Evolutionary conservation across 2,113 vertebrate species (phyloP).

Genomic region (Centrocercus urophasianus): DNA sequence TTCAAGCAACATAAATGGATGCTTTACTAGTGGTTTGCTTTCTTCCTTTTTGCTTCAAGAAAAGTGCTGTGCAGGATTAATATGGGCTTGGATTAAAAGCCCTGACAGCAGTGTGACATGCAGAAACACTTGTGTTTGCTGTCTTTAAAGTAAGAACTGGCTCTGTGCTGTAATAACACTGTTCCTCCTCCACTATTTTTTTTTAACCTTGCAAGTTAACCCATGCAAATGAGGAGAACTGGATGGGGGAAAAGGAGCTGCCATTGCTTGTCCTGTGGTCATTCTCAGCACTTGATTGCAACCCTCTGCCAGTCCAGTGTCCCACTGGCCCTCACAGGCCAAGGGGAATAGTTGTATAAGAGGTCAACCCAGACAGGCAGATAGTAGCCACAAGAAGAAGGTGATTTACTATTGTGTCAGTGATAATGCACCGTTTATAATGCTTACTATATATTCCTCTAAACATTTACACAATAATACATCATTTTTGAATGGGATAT

Average conservation of each 20-base stretch:
- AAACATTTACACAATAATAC: conserved; percentile 52
- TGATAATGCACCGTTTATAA: conserved; percentile 48
- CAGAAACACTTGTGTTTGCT: background rate
- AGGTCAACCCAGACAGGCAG: conserved; percentile 5
- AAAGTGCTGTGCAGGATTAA: background rate
- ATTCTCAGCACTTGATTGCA: background rate
- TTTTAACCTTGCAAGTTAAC: background rate
- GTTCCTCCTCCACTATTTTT: background rate
- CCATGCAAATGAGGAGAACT: background rate
- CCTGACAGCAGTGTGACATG: fast-evolving
- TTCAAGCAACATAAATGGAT: background rate
- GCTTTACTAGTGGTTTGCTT: background rate
- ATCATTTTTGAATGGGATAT: conserved; percentile 43
- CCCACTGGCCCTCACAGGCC: background rate
- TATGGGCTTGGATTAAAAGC: background rate
- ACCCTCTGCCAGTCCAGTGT: conserved; percentile 1
- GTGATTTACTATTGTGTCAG: conserved; percentile 57
- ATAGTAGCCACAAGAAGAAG: conserved; percentile 21
- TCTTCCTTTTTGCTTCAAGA: background rate
- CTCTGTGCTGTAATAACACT: background rate
- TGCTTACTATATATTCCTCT: conserved; percentile 46
- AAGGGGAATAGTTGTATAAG: conserved; percentile 6
- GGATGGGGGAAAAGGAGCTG: background rate
- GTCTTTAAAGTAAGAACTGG: background rate
- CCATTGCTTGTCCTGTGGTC: background rate